Evolutionary conservation across 2,113 vertebrate genomes (phyloP), one percentile per base, ranked within the genome.

Genomic region (Sinocyclocheilus anshuiensis): DNA sequence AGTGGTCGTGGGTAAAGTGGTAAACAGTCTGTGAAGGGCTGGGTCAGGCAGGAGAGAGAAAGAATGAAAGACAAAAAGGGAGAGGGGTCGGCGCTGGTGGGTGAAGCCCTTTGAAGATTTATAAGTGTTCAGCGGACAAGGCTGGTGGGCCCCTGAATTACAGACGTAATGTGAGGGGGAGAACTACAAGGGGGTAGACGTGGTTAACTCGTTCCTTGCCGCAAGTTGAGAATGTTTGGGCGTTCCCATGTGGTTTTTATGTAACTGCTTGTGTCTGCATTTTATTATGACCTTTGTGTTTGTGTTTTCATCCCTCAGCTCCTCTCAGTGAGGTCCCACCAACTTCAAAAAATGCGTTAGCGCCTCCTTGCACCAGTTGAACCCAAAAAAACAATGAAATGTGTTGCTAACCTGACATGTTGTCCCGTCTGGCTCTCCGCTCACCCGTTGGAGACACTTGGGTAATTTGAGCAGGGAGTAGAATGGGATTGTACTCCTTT

Each of bases 101-200:
- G 89, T 86, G 57, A 89, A 94, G 94, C 90, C 90, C 96, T 97
- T 97, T 97, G 97, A 97, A 97, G 96, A 95, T 96, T 95, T 95
- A 92, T 92, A 93, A 95, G 95, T 94, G 93, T 95, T 97, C 94
- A 96, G 95, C 95, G 94, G 94, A 95, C 95, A 95, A 93, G 95
- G 93, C 93, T 95, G 94, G 91, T 91, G 92, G 94, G 95, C 94
- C 96, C 92, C 95, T 95, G 92, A 94, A 89, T 88, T 78, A 84
- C 48, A 74, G 79, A 86, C 71, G 55, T 83, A 83, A 77, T 88
- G 81, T 55, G 79, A 84, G 81, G 77, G 88, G 81, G 39, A 81
- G 71, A 59, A 69, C 20, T 61, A 13, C 2, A 59, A 63, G 61
- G 72, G 81, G 83, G 24, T 55, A 67, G 76, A 86, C 71, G 50